A percentile compares a stretch with the other conserved stretches of the same genome.
Conservation (phyloP, 2,888 invertebrate genomes). For the Platycnemis pennipes region DNA sequence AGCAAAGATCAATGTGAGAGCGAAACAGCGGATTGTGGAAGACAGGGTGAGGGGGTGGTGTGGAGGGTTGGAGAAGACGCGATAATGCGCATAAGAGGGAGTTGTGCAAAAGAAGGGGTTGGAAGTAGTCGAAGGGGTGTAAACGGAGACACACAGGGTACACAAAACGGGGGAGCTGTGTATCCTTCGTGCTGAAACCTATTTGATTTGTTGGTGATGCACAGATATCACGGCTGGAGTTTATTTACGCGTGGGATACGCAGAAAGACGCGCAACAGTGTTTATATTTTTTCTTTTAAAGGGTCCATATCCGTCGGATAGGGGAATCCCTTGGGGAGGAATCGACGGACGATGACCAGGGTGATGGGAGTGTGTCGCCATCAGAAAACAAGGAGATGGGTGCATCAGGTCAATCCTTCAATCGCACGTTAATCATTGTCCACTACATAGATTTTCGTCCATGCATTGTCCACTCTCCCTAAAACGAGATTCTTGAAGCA, state of each 20-base stretch:
- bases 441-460: not conserved
- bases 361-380: not conserved
- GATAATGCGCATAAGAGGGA: not conserved
- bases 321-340: not conserved
- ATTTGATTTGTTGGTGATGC: slow-evolving; percentile 22
- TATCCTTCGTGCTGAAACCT: not conserved
- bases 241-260: not conserved
- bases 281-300: not conserved
- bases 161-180: slow-evolving; percentile 22
- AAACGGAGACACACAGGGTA: not conserved
- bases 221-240: not conserved
- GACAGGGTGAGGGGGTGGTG: not conserved
- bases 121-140: not conserved
- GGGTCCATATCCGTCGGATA: not conserved
- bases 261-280: not conserved
- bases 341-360: not conserved
- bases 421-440: not conserved
- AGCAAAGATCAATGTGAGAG: slow-evolving; percentile 22
- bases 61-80: not conserved
- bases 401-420: not conserved
- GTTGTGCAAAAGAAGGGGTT: not conserved
- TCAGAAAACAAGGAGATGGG: not conserved
- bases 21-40: not conserved
- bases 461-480: not conserved
- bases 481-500: not conserved